Percentiles rank a stretch among this genome's conserved stretches.
phyloP scores from a whole-genome alignment of 2,113 vertebrate genomes.

The Vombatus ursinus region DNA sequence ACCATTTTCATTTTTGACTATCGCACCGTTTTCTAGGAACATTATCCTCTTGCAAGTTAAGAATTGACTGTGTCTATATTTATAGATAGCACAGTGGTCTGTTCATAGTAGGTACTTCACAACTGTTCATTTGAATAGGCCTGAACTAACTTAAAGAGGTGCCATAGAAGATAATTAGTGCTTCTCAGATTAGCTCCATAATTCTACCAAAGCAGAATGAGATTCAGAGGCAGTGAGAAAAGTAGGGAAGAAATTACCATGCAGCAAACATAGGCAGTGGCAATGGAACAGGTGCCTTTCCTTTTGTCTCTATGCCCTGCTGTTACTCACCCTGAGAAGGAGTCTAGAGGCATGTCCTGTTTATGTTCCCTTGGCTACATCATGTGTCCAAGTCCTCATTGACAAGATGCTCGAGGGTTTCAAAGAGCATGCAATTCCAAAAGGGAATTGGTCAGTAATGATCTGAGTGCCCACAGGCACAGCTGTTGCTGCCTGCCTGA shows the following conservation, averaged over 20 bases:
- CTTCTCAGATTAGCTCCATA: background rate
- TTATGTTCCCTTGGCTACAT: background rate
- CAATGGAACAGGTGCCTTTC: background rate
- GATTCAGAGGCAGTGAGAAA: background rate
- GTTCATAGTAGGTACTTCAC: background rate
- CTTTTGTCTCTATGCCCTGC: background rate
- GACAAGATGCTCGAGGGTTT: background rate
- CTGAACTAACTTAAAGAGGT: background rate
- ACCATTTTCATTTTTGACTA: background rate
- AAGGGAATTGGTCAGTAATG: background rate
- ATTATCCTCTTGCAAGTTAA: background rate
- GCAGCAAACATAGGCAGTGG: background rate
- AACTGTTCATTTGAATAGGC: background rate
- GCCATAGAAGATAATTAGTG: background rate
- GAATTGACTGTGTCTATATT: background rate
- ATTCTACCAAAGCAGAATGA: background rate
- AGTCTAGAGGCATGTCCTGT: background rate
- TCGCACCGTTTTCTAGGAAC: background rate
- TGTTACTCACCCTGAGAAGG: background rate
- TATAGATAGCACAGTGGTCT: background rate
- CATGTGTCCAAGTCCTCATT: background rate
- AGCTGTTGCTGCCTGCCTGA: background rate
- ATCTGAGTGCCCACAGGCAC: background rate
- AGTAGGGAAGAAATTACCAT: background rate
- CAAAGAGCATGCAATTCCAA: background rate